Evolutionary conservation across 2,113 vertebrate genomes (phyloP).

Genomic region (Pheucticus melanocephalus): DNA sequence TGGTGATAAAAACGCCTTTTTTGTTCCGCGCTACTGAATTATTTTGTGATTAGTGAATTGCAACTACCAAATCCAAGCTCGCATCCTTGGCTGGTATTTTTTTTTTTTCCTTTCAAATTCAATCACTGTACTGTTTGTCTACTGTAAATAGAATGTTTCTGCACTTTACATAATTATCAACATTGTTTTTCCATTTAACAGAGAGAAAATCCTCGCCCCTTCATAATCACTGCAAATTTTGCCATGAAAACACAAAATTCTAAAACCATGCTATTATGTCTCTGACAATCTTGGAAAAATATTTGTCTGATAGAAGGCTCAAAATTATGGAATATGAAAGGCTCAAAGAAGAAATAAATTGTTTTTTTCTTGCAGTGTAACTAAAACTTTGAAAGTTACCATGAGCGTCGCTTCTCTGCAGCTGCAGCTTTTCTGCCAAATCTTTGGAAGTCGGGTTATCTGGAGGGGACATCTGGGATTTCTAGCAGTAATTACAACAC

Average conservation of each 20-base stretch:
- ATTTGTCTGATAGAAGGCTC: neutral
- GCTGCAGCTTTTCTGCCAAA: neutral
- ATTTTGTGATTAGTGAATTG: constrained; percentile 32
- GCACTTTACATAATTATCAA: neutral
- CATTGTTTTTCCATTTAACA: constrained; percentile 21
- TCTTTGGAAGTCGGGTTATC: neutral
- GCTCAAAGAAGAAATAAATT: neutral
- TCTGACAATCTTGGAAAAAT: neutral
- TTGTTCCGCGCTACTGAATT: neutral
- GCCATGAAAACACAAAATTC: neutral
- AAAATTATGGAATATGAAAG: neutral
- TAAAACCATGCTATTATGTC: neutral
- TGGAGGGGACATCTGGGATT: constrained; percentile 31
- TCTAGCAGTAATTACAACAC: neutral
- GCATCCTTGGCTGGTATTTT: constrained; percentile 20
- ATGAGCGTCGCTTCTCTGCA: neutral
- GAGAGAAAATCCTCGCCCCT: constrained; percentile 10
- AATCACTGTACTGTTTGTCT: constrained; percentile 40
- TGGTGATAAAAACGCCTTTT: constrained; percentile 69
- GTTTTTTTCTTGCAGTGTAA: neutral
- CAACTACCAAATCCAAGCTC: constrained; percentile 8
- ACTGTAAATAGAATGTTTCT: constrained; percentile 55
- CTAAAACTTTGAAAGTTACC: neutral
- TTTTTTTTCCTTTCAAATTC: constrained; percentile 5
- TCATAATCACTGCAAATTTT: constrained; percentile 27